Conservation (phyloP, 2,888 invertebrate genomes). For the Argynnis bischoffii region DNA sequence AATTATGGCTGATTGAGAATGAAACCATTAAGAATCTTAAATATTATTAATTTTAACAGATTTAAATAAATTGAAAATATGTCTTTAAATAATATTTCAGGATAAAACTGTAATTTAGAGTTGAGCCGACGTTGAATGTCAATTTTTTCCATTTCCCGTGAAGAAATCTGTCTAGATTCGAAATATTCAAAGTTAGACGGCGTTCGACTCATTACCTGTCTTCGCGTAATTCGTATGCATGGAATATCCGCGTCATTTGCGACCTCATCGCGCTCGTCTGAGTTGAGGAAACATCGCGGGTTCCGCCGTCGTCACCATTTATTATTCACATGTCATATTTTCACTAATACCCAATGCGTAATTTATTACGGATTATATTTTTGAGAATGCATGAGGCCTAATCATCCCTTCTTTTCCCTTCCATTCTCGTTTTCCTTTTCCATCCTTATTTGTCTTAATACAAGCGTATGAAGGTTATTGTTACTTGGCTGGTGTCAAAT, state of each 20-base stretch:
- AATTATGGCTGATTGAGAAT: too few species aligned
- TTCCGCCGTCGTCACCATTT: background rate
- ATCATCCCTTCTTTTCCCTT: too few species aligned
- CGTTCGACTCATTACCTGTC: slow-evolving; percentile 19
- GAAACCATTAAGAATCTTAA: too few species aligned
- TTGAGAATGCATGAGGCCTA: too few species aligned
- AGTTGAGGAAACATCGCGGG: background rate
- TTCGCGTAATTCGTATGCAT: slow-evolving; percentile 65
- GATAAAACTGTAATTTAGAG: slow-evolving; percentile 1
- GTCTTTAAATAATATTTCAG: slow-evolving; percentile 1
- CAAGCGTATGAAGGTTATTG: too few species aligned
- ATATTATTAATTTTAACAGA: too few species aligned
- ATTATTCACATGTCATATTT: background rate
- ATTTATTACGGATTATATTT: too few species aligned
- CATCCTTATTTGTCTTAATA: too few species aligned
- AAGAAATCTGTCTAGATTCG: slow-evolving; percentile 19
- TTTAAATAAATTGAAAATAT: background rate
- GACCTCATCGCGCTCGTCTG: slow-evolving; percentile 52
- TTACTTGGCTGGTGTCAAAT: too few species aligned
- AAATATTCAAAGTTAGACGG: slow-evolving; percentile 2
- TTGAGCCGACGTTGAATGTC: slow-evolving; percentile 6
- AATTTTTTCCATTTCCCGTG: slow-evolving; percentile 10
- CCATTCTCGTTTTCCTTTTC: too few species aligned
- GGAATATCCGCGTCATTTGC: slow-evolving; percentile 64
- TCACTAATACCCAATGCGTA: too few species aligned